Evolutionary conservation across 2,113 vertebrate genomes (phyloP).

Genomic region (Pteropus alecto): DNA sequence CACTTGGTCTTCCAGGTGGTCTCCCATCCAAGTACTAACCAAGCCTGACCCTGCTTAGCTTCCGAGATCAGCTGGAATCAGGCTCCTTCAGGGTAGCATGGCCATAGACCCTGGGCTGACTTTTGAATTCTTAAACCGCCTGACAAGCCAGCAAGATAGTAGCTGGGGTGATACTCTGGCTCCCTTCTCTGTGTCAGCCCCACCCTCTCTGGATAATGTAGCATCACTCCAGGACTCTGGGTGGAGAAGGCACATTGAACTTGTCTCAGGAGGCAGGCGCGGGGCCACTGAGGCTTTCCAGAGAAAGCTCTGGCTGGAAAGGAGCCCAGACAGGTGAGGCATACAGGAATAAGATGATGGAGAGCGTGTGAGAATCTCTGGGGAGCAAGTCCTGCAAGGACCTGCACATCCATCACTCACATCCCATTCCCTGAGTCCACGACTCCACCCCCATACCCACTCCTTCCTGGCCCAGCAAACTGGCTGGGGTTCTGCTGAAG

Average conservation of each 20-base stretch:
- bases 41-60: too few species aligned
- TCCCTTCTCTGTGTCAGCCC: not conserved
- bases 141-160: not conserved
- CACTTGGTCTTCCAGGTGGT: too few species aligned
- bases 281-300: not conserved
- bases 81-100: too few species aligned
- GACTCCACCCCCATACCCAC: not conserved
- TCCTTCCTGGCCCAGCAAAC: not conserved
- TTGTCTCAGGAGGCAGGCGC: not conserved
- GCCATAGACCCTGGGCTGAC: not conserved
- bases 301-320: slow-evolving; percentile 36
- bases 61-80: too few species aligned
- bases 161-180: not conserved
- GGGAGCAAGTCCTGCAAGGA: not conserved
- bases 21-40: too few species aligned
- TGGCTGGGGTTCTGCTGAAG: not conserved
- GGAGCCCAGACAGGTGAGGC: slow-evolving; percentile 21
- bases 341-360: not conserved
- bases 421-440: too few species aligned
- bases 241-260: slow-evolving; percentile 4
- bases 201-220: not conserved
- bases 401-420: not conserved
- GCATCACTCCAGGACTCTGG: not conserved
- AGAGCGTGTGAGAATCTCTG: not conserved
- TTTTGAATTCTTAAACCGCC: not conserved